A percentile compares a stretch with the other conserved stretches of the same genome.
Conservation (phyloP, 2,113 vertebrate species). For the Erythrolamprus reginae region DNA sequence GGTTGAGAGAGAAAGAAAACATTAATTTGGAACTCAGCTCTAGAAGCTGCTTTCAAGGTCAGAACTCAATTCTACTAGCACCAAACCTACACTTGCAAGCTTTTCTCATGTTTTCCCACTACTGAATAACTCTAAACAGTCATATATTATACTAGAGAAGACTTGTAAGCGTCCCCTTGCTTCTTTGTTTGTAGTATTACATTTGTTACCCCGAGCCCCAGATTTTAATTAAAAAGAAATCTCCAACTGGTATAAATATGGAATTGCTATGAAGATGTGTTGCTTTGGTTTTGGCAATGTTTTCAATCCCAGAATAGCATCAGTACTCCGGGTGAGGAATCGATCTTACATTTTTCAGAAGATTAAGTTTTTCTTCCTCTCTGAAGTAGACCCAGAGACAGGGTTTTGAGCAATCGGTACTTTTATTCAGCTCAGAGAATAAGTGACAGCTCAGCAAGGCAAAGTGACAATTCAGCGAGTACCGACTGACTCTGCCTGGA, state of each 20-base stretch:
- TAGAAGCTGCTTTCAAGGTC: neutral
- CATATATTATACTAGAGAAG: neutral
- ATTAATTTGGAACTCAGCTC: neutral
- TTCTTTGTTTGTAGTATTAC: neutral
- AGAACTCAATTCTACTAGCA: neutral
- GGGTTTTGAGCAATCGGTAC: too few species aligned
- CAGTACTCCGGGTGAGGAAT: neutral
- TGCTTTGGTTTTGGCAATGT: neutral
- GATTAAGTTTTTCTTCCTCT: neutral
- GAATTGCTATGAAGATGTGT: neutral
- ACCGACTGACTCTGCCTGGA: too few species aligned
- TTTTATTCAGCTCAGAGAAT: too few species aligned
- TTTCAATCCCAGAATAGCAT: neutral
- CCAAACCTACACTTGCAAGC: neutral
- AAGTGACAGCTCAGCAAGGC: too few species aligned
- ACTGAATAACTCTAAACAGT: neutral
- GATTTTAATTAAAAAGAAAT: neutral
- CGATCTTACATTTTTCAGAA: neutral
- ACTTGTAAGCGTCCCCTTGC: neutral
- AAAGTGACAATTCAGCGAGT: too few species aligned
- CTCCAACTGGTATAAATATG: neutral
- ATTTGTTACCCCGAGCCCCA: neutral
- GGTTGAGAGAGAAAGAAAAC: neutral
- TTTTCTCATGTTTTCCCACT: neutral
- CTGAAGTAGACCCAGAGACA: too few species aligned